Percentiles rank a stretch among this genome's conserved stretches.
These are phyloP conservation scores for Rhinatrema bivittatum DNA, from an alignment of 2,797 vertebrate genomes.

Conservation along the genomic window DNA sequence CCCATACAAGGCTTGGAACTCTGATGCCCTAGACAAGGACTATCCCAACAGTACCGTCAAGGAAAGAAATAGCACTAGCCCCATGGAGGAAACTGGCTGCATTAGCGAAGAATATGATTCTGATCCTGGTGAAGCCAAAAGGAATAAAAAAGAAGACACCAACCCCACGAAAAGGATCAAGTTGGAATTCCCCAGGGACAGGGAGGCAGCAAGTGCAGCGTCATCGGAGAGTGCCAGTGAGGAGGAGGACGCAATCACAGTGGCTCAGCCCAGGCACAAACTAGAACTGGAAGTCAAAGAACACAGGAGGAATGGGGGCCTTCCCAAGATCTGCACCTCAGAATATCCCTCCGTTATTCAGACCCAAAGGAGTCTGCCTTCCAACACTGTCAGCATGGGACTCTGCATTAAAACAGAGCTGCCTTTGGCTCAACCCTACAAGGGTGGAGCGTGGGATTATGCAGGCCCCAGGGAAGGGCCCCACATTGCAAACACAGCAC, in stretches of 20 bases:
- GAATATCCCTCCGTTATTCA: conserved; percentile 63
- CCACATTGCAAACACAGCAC: conserved; percentile 4
- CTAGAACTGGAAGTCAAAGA: conserved; percentile 30
- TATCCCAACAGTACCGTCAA: conserved; percentile 34
- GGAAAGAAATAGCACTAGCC: conserved; percentile 44
- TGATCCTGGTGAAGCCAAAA: background rate
- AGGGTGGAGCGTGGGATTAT: conserved; percentile 15
- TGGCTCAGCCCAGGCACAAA: conserved; percentile 36
- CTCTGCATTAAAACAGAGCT: conserved; percentile 69
- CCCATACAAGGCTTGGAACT: too few relatives aligned
- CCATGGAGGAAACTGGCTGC: background rate
- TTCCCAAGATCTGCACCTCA: fast-evolving
- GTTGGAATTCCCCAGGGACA: conserved; percentile 19
- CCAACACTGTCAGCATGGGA: conserved; percentile 11
- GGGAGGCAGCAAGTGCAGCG: conserved; percentile 20
- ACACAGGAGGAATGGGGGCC: background rate
- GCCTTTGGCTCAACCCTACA: conserved; percentile 23
- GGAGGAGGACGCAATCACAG: conserved; percentile 37
- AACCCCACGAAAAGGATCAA: conserved; percentile 29
- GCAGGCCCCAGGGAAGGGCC: conserved; percentile 3
- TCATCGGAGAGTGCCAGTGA: background rate
- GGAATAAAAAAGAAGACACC: background rate
- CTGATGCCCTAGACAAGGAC: background rate
- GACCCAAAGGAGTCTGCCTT: conserved; percentile 57
- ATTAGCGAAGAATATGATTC: background rate